Base-by-base conservation (phyloP, 2,113 vertebrate genomes). In the Macrotus californicus region DNA sequence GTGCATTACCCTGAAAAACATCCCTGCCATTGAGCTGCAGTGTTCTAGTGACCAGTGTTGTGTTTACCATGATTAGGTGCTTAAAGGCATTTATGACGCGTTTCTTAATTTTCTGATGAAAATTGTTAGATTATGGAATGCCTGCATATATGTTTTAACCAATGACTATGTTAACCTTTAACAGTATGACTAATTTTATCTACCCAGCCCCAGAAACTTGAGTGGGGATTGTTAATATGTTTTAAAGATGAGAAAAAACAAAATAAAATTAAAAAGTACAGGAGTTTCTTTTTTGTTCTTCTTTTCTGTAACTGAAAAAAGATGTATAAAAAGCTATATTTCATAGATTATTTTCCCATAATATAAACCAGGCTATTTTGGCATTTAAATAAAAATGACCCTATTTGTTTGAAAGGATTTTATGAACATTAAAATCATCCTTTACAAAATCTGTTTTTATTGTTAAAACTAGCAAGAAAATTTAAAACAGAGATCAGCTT, bases 231-330 rank as follows among this genome's bases (percentile, higher is more conserved):
- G 7, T 46, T 90, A 85, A 41, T 85, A 19, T 24, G n/a, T 83
- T 96, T 92, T 69, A 67, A 96, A 84, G 50, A 70, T 9, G 87
- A 80, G 64, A 75, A 80, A 76, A 87, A 64, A 61, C 21, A 7
- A 82, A 82, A n/a, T 48, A 80, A 52, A 64, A 54, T 14, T 15
- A n/a, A 61, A 92, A 83, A 76, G 2, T 48, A 56, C 26, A 88
- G 50, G 8, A 24, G 3, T 87, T 92, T 95, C 41, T 61, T 90
- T 94, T 56, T 7, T 11, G 0, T 13, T 12, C n/a, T 81, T n/a
- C 41, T 95, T 87, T 75, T 93, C 73, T 79, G 26, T 96, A 92
- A 94, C 61, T 70, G 72, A 70, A 94, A 88, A 90, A 92, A 88
- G 56, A 93, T 67, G 36, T 72, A 79, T 87, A 89, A 82, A 89